Conservation (phyloP, 1,140 invertebrate species). For the Gonatopus flavifemur region DNA sequence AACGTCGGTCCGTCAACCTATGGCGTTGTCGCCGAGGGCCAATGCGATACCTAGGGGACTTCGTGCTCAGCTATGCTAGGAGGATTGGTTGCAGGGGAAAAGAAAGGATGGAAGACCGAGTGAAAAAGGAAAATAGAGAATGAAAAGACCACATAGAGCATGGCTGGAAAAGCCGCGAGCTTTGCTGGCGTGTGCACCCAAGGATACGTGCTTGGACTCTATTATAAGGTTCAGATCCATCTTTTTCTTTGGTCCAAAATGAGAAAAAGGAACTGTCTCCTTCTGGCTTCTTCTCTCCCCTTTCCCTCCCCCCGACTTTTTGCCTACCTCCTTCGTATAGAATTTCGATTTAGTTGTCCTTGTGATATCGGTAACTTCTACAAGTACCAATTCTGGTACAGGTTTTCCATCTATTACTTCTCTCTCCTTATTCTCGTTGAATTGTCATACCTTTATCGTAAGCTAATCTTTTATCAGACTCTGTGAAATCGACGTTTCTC, state of each 20-base stretch:
- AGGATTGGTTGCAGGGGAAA: background rate
- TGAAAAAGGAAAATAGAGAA: too few species aligned
- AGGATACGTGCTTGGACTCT: slow-evolving; percentile 43
- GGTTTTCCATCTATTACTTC: too few species aligned
- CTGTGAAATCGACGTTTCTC: too few species aligned
- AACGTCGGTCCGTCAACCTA: slow-evolving; percentile 35
- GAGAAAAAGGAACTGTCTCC: slow-evolving; percentile 31
- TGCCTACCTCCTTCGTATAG: slow-evolving; percentile 21
- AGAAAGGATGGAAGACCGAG: background rate
- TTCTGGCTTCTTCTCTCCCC: too few species aligned
- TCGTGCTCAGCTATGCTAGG: background rate
- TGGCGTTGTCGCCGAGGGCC: slow-evolving; percentile 9
- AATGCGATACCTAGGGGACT: background rate
- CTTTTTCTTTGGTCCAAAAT: slow-evolving; percentile 43
- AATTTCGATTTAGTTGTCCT: too few species aligned
- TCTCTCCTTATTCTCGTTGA: too few species aligned
- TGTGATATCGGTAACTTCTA: slow-evolving; percentile 41
- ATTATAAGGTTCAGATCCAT: slow-evolving; percentile 35
- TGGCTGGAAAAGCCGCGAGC: slow-evolving; percentile 40
- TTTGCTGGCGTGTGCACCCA: slow-evolving; percentile 44
- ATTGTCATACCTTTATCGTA: too few species aligned
- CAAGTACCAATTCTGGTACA: slow-evolving; percentile 33
- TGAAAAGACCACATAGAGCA: slow-evolving; percentile 15
- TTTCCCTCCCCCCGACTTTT: slow-evolving; percentile 1
- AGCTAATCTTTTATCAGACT: too few species aligned